Conservation (phyloP, 1,140 invertebrate genomes). For the Drosophila persimilis region DNA sequence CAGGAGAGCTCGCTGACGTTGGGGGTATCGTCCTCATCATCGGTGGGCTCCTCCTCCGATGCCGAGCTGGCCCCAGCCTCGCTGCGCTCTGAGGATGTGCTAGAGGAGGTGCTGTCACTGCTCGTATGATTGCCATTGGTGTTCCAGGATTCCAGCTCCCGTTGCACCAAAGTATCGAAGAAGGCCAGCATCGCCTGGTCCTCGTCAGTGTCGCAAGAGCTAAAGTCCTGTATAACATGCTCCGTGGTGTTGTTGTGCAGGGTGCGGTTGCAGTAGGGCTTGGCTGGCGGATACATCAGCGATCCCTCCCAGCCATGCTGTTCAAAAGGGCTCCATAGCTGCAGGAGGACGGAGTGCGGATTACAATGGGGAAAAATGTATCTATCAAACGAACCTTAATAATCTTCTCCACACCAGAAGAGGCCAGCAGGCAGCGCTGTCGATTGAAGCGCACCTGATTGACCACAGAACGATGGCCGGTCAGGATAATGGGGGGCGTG, state of each 20-base stretch:
- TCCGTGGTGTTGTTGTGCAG: slow-evolving; percentile 94
- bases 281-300: slow-evolving; percentile 84
- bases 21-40: slow-evolving; percentile 52
- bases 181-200: slow-evolving; percentile 98
- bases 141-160: slow-evolving; percentile 91
- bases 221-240: slow-evolving; percentile 91
- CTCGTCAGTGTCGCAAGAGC: slow-evolving; percentile 92
- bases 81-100: slow-evolving; percentile 38
- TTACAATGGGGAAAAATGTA: neutral
- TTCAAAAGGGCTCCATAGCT: slow-evolving; percentile 92
- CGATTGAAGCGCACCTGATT: slow-evolving; percentile 97
- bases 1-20: slow-evolving; percentile 69
- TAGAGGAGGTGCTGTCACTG: slow-evolving; percentile 36
- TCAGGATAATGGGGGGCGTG: slow-evolving; percentile 91
- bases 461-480: slow-evolving; percentile 96
- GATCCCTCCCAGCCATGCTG: slow-evolving; percentile 86
- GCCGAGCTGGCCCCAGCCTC: slow-evolving; percentile 17
- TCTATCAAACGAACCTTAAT: slow-evolving; percentile 87
- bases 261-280: slow-evolving; percentile 88
- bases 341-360: neutral
- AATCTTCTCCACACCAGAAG: slow-evolving; percentile 97
- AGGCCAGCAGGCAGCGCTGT: slow-evolving; percentile 92
- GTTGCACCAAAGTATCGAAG: slow-evolving; percentile 96
- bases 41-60: slow-evolving; percentile 38
- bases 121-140: slow-evolving; percentile 83